Percentiles rank a stretch among this genome's conserved stretches.
These are phyloP conservation scores for Hirtodrosophila confusa DNA, from an alignment of 2,888 invertebrate genomes.

Conservation along the genomic window DNA sequence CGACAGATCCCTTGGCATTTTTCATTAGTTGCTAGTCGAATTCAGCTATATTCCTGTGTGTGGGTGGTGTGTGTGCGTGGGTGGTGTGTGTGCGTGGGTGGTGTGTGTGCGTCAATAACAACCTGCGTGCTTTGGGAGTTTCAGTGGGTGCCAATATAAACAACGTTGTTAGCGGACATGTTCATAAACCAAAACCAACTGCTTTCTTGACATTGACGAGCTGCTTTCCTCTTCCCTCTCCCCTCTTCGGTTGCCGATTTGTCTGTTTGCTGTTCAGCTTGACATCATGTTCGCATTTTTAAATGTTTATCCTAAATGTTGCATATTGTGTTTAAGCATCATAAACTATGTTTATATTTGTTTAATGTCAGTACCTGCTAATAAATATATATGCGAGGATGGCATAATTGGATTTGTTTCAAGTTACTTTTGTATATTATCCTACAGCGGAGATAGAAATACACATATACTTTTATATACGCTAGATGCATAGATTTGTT, in stretches of 20 bases:
- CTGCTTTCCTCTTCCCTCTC: not conserved
- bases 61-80: not conserved
- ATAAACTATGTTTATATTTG: not conserved
- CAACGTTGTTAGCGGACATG: constrained; percentile 59
- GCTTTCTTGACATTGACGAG: constrained; percentile 42
- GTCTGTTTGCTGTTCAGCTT: constrained; percentile 19
- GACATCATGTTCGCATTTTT: constrained; percentile 10
- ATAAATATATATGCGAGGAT: no score
- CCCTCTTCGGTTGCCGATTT: constrained; percentile 32
- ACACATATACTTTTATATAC: no score
- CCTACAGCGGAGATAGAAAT: no score
- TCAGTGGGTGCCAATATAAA: constrained; percentile 46
- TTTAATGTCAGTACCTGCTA: not conserved
- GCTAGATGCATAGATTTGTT: no score
- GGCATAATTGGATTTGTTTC: no score
- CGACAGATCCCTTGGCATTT: constrained; percentile 53
- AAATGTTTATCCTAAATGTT: constrained; percentile 21
- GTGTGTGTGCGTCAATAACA: constrained; percentile 40
- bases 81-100: not conserved
- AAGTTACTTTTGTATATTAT: no score
- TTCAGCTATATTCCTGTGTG: not conserved
- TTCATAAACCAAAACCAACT: constrained; percentile 44
- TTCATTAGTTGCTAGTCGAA: constrained; percentile 48
- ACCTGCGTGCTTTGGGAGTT: constrained; percentile 30
- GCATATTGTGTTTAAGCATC: not conserved